Evolutionary conservation across 2,113 vertebrate genomes (phyloP), one percentile per base, ranked within the genome.

Genomic region (Cinclus cinclus): DNA sequence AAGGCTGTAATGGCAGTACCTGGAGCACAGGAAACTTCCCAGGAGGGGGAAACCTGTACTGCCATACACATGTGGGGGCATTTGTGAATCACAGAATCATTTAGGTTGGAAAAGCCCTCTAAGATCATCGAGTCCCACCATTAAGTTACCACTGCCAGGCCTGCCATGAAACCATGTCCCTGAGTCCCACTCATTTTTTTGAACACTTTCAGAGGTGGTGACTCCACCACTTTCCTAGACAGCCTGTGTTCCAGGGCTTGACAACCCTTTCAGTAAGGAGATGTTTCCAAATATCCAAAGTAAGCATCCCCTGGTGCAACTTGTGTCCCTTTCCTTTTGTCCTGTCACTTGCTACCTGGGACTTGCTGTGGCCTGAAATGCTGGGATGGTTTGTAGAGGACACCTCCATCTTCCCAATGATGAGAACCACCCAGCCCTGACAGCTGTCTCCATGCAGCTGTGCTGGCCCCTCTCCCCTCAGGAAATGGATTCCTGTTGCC

Each of bases 371-470:
- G 41, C 15, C 3, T 17, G 67, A 75, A 84, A 41, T 22, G 15
- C 58, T 39, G 22, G 41, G 16, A 7, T 1, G 4, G 30, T 56
- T 87, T 60, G 69, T 50, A 68, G n/a, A 65, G 46, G 77, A 31
- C 63, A 65, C 15, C 16, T 73, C 31, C 10, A 6, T 25, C 15
- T 58, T 33, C 46, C 9, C 25, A 19, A 11, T 8, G 58, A 15
- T 73, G 70, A 56, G 90, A 94, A 79, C 16, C 37, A 44, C 4
- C n/a, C 0, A 0, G n/a, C 39, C 24, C 7, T 2, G 42, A 2
- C 82, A 90, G 87, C 30, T 95, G 92, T 41, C 63, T 70, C 55
- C 24, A 6, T 8, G 63, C 89, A 92, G 93, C 91, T 96, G 93
- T 91, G 78, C 85, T 93, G 87, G 70, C 82, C 25, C 39, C 21